Conservation (phyloP, 2,797 vertebrate genomes). For the Falco columbarius region DNA sequence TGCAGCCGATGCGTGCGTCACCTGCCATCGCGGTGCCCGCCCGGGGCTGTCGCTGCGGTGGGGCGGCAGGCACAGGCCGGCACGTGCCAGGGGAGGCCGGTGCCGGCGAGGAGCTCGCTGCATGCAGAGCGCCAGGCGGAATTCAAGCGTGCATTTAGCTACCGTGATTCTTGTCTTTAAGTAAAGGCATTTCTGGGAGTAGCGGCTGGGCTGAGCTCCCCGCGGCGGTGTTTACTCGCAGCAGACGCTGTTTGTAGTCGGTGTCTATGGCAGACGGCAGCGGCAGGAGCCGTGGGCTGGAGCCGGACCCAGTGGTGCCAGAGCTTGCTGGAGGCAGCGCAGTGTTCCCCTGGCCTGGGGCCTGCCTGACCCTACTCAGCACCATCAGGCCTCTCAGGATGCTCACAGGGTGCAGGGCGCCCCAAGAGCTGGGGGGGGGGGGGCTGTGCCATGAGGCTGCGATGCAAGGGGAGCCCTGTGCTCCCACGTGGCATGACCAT, state of each 20-base stretch:
- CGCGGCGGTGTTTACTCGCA: neutral
- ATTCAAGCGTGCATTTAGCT: neutral
- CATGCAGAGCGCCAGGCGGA: neutral
- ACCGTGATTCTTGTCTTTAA: neutral
- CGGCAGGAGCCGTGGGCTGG: neutral
- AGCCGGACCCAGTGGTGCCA: neutral
- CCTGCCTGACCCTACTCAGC: neutral
- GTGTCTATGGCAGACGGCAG: neutral
- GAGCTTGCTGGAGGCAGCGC: fast-evolving
- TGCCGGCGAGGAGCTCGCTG: neutral
- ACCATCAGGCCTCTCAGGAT: neutral
- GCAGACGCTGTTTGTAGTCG: neutral
- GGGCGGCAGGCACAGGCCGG: neutral
- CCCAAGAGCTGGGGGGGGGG: fast-evolving
- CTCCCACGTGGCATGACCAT: neutral
- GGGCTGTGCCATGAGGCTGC: fast-evolving
- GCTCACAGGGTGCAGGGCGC: neutral
- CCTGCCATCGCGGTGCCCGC: fast-evolving
- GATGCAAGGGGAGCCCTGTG: neutral
- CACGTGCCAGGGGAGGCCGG: fast-evolving
- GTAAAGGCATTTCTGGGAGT: neutral
- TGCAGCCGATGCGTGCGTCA: fast-evolving
- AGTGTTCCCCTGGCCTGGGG: neutral
- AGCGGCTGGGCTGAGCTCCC: neutral
- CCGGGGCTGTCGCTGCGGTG: neutral